Percentiles rank a stretch among this genome's conserved stretches.
Conservation (phyloP, 2,888 invertebrate species). For the Laspeyria flexula region DNA sequence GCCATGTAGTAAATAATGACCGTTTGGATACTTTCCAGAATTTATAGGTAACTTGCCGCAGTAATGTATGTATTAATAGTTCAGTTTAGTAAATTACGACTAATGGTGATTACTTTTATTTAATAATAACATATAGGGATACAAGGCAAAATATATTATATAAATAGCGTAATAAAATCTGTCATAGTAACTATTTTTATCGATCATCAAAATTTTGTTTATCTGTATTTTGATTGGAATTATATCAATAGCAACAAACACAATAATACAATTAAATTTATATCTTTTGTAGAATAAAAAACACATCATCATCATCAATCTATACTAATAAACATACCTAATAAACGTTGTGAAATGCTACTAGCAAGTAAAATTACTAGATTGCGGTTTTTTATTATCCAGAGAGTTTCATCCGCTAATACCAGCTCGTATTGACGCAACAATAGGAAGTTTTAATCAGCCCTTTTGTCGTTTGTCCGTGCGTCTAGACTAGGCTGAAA, state of each 20-base stretch:
- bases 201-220: neutral
- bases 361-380: constrained; percentile 33
- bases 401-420: constrained; percentile 44
- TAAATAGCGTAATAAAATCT: neutral
- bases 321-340: neutral
- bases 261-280: neutral
- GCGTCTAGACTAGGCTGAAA: constrained; percentile 71
- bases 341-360: constrained; percentile 7
- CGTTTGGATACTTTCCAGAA: constrained; percentile 34
- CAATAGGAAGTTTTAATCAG: constrained; percentile 82
- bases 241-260: neutral
- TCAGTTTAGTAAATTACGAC: constrained; percentile 1
- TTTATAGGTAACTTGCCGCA: constrained; percentile 12
- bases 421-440: constrained; percentile 53
- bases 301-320: no score
- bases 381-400: constrained; percentile 42
- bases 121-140: no score
- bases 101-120: no score
- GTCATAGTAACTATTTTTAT: neutral
- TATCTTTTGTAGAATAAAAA: no score
- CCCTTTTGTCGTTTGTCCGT: constrained; percentile 74
- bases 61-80: constrained; percentile 8
- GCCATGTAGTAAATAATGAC: constrained; percentile 22
- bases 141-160: neutral
- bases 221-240: neutral